Evolutionary conservation across 2,888 invertebrate genomes (phyloP).

Genomic region (Trichopria drosophilae): DNA sequence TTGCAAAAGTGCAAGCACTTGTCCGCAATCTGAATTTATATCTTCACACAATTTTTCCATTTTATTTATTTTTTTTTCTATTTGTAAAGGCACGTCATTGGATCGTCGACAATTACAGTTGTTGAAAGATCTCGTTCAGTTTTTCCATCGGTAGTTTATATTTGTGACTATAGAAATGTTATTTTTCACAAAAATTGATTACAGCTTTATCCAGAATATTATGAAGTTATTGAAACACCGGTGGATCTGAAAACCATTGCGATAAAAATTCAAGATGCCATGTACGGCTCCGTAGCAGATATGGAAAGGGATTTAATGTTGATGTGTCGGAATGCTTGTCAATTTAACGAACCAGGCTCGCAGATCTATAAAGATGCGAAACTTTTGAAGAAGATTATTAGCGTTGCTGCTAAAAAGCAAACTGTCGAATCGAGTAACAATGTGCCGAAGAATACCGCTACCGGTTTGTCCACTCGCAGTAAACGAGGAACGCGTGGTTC

Average conservation of each 20-base stretch:
- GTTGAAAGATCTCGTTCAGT: too few species aligned
- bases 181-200: too few species aligned
- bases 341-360: constrained; percentile 95
- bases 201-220: constrained; percentile 91
- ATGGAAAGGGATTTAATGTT: constrained; percentile 87
- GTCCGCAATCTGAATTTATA: too few species aligned
- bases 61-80: too few species aligned
- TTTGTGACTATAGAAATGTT: too few species aligned
- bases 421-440: constrained; percentile 42
- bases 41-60: too few species aligned
- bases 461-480: constrained; percentile 53
- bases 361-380: constrained; percentile 96
- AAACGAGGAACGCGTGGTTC: constrained; percentile 53
- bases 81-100: too few species aligned
- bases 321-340: constrained; percentile 93
- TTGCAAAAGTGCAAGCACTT: too few species aligned
- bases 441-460: constrained; percentile 44
- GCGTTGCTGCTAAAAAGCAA: constrained; percentile 54
- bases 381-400: constrained; percentile 76
- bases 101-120: too few species aligned
- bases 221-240: constrained; percentile 89
- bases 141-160: constrained; percentile 16
- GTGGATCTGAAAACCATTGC: constrained; percentile 94
- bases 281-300: constrained; percentile 76
- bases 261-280: constrained; percentile 82